phyloP scores from a whole-genome alignment of 2,888 invertebrate species.

The Nomada ruficornis region DNA sequence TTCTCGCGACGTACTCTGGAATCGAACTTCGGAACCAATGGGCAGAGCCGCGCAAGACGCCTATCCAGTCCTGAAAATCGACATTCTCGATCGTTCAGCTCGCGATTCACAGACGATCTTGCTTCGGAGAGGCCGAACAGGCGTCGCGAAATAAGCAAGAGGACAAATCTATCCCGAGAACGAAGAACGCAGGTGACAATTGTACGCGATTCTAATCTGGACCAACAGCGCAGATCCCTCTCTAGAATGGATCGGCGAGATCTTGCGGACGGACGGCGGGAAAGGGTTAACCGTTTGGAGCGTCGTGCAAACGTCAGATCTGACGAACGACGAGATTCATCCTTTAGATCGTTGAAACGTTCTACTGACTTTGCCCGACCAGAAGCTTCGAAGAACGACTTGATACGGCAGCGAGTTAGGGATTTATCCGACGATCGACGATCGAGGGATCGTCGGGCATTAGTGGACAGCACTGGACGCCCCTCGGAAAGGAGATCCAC shows the following conservation, averaged over 20 bases:
- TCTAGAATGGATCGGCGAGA: slow-evolving; percentile 17
- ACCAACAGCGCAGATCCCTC: slow-evolving; percentile 27
- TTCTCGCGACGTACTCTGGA: slow-evolving; percentile 6
- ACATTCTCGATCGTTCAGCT: slow-evolving; percentile 30
- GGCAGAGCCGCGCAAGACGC: slow-evolving; percentile 22
- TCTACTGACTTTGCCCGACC: not conserved
- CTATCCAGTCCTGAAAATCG: slow-evolving; percentile 34
- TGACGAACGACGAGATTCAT: slow-evolving; percentile 12
- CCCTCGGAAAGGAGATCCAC: slow-evolving; percentile 9
- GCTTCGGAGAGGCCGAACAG: not conserved
- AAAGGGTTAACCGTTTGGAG: slow-evolving; percentile 24
- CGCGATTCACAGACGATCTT: not conserved
- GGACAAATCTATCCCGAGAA: slow-evolving; percentile 16
- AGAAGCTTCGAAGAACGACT: not conserved
- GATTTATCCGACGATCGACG: slow-evolving; percentile 9
- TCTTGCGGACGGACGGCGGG: slow-evolving; percentile 3
- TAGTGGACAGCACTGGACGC: not conserved
- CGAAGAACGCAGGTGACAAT: slow-evolving; percentile 11
- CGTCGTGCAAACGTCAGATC: slow-evolving; percentile 2
- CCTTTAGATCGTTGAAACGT: slow-evolving; percentile 5
- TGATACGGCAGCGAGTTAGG: not conserved
- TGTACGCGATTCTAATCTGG: slow-evolving; percentile 27
- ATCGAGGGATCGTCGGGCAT: not conserved
- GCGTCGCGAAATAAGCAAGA: slow-evolving; percentile 12
- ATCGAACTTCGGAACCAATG: slow-evolving; percentile 14